Percentiles rank a stretch among this genome's conserved stretches.
These are phyloP conservation scores for Dasypolia templi DNA, from an alignment of 2,888 invertebrate species.

Conservation along the genomic window DNA sequence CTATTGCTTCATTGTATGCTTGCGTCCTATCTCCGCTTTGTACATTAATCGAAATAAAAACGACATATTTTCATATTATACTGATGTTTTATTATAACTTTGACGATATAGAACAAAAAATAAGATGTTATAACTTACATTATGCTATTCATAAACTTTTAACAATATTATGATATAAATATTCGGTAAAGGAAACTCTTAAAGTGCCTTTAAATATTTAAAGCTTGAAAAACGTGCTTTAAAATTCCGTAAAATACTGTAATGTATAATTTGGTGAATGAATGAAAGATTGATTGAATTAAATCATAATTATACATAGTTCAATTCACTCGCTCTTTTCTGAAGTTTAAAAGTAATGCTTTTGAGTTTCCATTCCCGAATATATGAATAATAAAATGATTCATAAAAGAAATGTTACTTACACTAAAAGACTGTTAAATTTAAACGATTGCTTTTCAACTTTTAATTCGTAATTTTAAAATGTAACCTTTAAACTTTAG, in stretches of 20 bases:
- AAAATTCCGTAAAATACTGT: conserved; percentile 27
- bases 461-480: conserved; percentile 40
- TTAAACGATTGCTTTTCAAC: conserved; percentile 45
- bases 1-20: neutral
- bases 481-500: conserved; percentile 6
- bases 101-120: conserved; percentile 61
- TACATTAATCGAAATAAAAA: conserved; percentile 48
- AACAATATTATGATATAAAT: conserved; percentile 60
- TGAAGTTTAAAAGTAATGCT: too few species aligned
- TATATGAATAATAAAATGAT: conserved; percentile 45
- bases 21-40: conserved; percentile 1
- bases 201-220: conserved; percentile 5
- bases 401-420: conserved; percentile 43
- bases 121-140: conserved; percentile 60
- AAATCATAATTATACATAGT: neutral
- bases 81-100: conserved; percentile 64
- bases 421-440: conserved; percentile 54
- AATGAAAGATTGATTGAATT: conserved; percentile 23
- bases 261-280: conserved; percentile 4
- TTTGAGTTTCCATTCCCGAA: conserved; percentile 43
- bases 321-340: conserved; percentile 14
- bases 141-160: conserved; percentile 62
- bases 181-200: conserved; percentile 49
- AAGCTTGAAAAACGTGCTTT: neutral
- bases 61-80: conserved; percentile 49